These are phyloP conservation scores for Colletes gigas DNA, from an alignment of 1,140 invertebrate species.

Conservation along the genomic window DNA sequence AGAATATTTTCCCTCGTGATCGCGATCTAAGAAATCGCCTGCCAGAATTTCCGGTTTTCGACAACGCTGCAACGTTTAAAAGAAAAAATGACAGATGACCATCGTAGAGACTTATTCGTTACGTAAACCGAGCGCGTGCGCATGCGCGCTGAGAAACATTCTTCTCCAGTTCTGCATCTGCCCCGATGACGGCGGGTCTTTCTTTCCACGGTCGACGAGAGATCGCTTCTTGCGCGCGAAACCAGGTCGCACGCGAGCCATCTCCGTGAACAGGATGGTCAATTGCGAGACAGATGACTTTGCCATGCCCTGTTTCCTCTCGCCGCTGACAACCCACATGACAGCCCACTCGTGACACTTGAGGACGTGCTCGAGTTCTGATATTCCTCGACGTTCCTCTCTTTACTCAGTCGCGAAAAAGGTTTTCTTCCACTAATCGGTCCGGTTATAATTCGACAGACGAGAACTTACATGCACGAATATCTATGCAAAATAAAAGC, in stretches of 20 bases:
- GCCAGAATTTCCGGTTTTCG: slow-evolving; percentile 33
- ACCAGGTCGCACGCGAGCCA: slow-evolving; percentile 63
- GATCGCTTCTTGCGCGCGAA: slow-evolving; percentile 40
- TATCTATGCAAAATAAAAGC: too few species aligned
- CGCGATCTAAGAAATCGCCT: not conserved
- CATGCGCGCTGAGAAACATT: not conserved
- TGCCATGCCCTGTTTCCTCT: slow-evolving; percentile 62
- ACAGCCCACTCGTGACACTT: slow-evolving; percentile 52
- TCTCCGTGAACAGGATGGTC: slow-evolving; percentile 44
- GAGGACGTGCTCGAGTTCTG: not conserved
- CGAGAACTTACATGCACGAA: too few species aligned
- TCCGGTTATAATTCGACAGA: too few species aligned
- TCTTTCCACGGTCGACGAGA: slow-evolving; percentile 41
- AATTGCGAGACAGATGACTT: slow-evolving; percentile 50
- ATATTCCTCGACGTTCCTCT: too few species aligned
- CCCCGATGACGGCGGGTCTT: not conserved
- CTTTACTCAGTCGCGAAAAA: too few species aligned
- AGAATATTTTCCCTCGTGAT: not conserved
- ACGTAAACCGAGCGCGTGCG: not conserved
- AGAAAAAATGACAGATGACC: not conserved
- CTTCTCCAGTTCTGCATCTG: slow-evolving; percentile 13
- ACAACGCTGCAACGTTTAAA: not conserved
- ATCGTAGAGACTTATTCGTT: not conserved
- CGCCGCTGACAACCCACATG: slow-evolving; percentile 51
- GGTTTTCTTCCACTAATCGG: not conserved